Base-by-base conservation (phyloP, 2,888 invertebrate species). In the Melieria picta region DNA sequence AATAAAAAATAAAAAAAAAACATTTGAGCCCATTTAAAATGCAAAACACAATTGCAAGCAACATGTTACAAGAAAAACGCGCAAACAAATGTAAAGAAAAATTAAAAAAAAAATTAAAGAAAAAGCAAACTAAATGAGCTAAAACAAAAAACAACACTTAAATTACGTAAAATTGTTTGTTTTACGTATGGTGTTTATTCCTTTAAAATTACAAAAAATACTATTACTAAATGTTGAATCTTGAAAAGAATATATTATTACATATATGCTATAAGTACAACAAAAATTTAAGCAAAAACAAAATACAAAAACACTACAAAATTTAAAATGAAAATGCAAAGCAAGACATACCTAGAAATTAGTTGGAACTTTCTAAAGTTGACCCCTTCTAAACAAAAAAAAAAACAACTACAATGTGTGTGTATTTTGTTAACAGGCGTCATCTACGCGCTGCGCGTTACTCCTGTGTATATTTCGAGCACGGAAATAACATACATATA, bases 211-310 rank as follows among this genome's bases (percentile, higher is more conserved):
- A 61, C 47, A 66, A n/a, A 57, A 43, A 57, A 57, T 65, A 65
- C 48, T 63, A 43, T 57, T 48, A 57, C 58, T 67, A 60, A 61
- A 68, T 68, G 67, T 68, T 68, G 45, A 68, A 68, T 52, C 52
- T 68, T 68, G 52, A 50, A 68, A 68, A 16, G 60, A 50, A 55
- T 61, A 52, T 52, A 52, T 16, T 16, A 16, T 16, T 16, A 16
- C 16, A 16, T 16, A 16, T 16, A 16, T 16, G 16, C 16, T 16
- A 16, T 16, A 16, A 16, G 16, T 16, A 16, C 16, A 16, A 16
- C 16, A 16, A 16, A 16, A 16, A 16, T 16, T 16, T 16, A 2
- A 16, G 16, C 16, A 16, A 16, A 16, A 16, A 16, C 1, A 16
- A 16, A 1, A 16, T 2, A n/a, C n/a, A n/a, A n/a, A n/a, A n/a